Evolutionary conservation across 2,113 vertebrate genomes (phyloP).

Genomic region (Rhea americana): DNA sequence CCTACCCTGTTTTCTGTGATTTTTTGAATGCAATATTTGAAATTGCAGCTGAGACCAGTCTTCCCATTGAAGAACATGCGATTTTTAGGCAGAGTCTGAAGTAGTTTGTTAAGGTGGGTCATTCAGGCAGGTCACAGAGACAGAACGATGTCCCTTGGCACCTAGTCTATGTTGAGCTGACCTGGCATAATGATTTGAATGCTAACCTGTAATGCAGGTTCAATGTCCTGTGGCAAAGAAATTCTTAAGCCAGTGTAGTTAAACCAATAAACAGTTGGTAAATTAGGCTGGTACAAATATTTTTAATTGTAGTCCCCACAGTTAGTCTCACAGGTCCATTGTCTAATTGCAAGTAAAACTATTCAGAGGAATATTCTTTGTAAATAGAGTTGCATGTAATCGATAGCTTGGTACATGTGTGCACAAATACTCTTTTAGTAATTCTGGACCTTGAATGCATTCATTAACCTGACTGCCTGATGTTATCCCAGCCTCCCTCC

Average conservation of each 20-base stretch:
- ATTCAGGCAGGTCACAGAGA: background rate
- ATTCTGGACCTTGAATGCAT: background rate
- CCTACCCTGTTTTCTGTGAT: background rate
- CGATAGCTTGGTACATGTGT: background rate
- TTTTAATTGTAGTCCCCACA: background rate
- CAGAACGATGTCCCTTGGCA: background rate
- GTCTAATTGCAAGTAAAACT: conserved; percentile 27
- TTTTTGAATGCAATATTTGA: background rate
- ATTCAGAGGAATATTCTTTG: background rate
- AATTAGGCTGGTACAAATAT: background rate
- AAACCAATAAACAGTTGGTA: conserved; percentile 4
- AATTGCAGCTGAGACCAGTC: background rate
- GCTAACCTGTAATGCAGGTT: background rate
- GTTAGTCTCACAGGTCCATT: background rate
- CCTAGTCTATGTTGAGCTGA: background rate
- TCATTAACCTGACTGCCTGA: conserved; percentile 36
- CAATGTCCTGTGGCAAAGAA: background rate
- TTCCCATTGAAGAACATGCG: background rate
- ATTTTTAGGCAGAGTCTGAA: background rate
- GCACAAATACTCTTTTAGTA: conserved; percentile 30
- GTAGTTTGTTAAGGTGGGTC: background rate
- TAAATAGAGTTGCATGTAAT: conserved; percentile 31
- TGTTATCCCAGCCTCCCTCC: background rate
- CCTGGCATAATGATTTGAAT: background rate
- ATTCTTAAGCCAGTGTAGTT: background rate